Base-by-base conservation (phyloP, 2,113 vertebrate species). In the Tenebrosternarchus preto region DNA sequence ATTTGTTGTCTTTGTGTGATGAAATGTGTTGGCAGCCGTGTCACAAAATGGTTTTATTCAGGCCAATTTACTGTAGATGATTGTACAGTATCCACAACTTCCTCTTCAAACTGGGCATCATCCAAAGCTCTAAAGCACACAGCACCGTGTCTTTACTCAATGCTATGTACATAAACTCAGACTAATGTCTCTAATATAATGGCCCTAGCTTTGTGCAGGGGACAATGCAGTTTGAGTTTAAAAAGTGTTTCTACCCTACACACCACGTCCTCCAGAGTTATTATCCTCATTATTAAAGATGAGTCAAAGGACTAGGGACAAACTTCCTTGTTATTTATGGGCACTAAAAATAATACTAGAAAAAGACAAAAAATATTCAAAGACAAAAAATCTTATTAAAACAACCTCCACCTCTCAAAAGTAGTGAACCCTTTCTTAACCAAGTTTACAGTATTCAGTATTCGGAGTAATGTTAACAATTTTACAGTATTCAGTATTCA, bases 11-110 rank as follows among this genome's bases (percentile, higher is more conserved):
- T 80, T 43, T 81, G 64, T 74, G 36, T 77, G 74, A 80, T 55
- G 27, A 73, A 82, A 82, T 75, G 69, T 70, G 31, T 75, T 83
- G 50, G 29, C 73, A 80, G 70, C 77, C 81, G 77, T 85, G 81
- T 77, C 80, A 79, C 77, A 0, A 76, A 85, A 78, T 78, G 19
- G 36, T 77, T 83, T 83, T 80, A 73, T 70, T 83, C 76, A 80
- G 77, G 25, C 69, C 70, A 75, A 50, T 39, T 74, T 83, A 70
- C 46, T 53, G 46, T 75, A 59, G 46, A 83, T 74, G 53, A 27
- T 60, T 68, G 76, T 83, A 83, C 0, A 50, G 63, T 17, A 29
- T 63, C 29, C 27, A 31, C 67, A 31, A 22, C 24, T 60, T 43
- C 61, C 39, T 31, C 25, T 16, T 29, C n/a, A 15, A 68, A 56